phyloP scores from a whole-genome alignment of 2,888 invertebrate species.

The Therioaphis trifolii region DNA sequence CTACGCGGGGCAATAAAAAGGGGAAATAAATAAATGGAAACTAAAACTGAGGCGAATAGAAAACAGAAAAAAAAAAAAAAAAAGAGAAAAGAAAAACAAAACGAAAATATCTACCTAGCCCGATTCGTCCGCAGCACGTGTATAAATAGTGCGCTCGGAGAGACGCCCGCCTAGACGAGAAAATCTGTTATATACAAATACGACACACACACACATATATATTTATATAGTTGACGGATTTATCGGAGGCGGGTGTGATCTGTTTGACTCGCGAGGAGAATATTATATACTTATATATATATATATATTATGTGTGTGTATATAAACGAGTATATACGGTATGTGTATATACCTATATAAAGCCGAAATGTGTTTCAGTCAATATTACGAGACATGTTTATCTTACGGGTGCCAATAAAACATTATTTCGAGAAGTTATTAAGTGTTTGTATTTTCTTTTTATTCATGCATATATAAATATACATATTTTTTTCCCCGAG shows the following conservation, averaged over 20 bases:
- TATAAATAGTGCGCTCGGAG: no score
- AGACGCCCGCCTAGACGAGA: neutral
- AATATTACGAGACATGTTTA: neutral
- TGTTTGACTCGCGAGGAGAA: neutral
- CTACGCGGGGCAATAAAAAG: slow-evolving; percentile 7
- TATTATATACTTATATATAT: neutral
- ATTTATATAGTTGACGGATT: neutral
- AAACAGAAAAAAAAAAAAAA: no score
- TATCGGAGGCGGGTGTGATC: neutral
- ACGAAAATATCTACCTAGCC: neutral
- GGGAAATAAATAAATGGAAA: neutral
- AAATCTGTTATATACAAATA: neutral
- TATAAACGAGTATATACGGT: no score
- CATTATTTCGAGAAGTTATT: slow-evolving; percentile 25
- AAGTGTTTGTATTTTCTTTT: neutral
- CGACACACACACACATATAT: neutral
- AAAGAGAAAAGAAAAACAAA: neutral
- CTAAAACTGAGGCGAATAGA: no score
- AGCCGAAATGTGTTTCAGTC: neutral
- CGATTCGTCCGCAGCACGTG: no score
- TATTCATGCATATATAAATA: no score
- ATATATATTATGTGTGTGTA: neutral
- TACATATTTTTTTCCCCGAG: no score
- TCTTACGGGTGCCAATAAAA: slow-evolving; percentile 33
- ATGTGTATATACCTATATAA: no score